Evolutionary conservation across 2,797 vertebrate species (phyloP).

Genomic region (Mormyrops boulengeri): DNA sequence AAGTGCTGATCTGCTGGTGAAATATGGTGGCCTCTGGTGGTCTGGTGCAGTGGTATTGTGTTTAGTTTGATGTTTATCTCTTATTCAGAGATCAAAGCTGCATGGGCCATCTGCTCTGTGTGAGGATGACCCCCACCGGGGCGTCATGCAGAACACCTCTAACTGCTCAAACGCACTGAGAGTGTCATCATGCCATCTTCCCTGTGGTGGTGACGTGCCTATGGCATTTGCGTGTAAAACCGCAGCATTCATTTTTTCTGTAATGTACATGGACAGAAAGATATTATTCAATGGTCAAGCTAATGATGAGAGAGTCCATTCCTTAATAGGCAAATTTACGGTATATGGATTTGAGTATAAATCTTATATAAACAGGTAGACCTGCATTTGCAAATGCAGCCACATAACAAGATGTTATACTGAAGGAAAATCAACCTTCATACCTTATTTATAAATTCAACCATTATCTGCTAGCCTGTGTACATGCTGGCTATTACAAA

Average conservation of each 20-base stretch:
- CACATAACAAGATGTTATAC: not conserved
- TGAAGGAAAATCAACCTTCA: not conserved
- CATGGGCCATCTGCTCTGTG: not conserved
- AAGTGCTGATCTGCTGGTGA: not conserved
- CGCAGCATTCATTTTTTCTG: not conserved
- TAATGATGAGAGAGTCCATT: not conserved
- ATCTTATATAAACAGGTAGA: not conserved
- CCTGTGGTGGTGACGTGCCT: not conserved
- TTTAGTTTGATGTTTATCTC: not conserved
- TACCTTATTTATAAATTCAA: not conserved
- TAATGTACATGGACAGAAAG: not conserved
- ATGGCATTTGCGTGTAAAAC: not conserved
- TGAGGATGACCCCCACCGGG: not conserved
- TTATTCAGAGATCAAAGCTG: conserved; percentile 10
- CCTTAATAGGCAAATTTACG: not conserved
- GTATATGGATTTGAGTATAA: not conserved
- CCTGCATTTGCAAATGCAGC: not conserved
- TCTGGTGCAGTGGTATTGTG: not conserved
- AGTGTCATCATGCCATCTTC: not conserved
- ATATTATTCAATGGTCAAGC: not conserved
- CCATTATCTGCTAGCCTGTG: not conserved
- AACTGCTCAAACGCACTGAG: not conserved
- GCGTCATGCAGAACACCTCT: not conserved
- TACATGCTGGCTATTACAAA: not conserved
- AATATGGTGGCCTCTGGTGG: not conserved